Evolutionary conservation across 2,797 vertebrate species (phyloP), one percentile per base, ranked within the genome.

Genomic region (Nyctalus aviator): DNA sequence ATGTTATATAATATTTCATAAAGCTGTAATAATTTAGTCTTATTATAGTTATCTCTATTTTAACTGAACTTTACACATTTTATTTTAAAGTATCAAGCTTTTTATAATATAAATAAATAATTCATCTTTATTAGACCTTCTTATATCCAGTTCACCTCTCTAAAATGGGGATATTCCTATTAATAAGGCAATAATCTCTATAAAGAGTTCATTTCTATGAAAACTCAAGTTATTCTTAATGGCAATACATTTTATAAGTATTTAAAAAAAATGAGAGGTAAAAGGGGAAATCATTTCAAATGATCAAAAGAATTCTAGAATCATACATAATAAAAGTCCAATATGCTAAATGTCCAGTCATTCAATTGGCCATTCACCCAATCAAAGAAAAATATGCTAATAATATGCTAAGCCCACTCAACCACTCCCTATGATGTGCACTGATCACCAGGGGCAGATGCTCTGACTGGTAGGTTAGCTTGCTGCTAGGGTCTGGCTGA

Each of bases 91-190:
- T 41, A 94, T 71, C 27, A 53, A 50, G 53, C 4, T 55, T 79
- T 79, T 81, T 62, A 55, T 62, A 88, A 82, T 59, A 25, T 46
- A 95, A 62, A 90, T 62, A 90, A 71, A 7, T 37, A 53, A 53
- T 9, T 64, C 21, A 1, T 50, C 27, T 30, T 64, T 76, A 2
- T 53, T 66, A 78, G 10, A 62, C 25, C 5, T 62, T 90, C 59
- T 78, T 37, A 76, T 46, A 91, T 62, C 2, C 2, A 53, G 21
- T 59, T 79, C 88, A 78, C 50, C 50, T 91, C 72, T 44, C 20
- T 32, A 23, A 84, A 93, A 68, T 27, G 71, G 6, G 6, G 50
- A 41, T 37, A 41, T 35, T 72, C 23, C 32, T n/a, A 81, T 88
- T 73, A 89, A 72, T 41, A 90, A 84, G 20, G 18, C 5, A n/a